These are phyloP conservation scores for Diabrotica virgifera DNA, from an alignment of 1,140 invertebrate species.

Conservation along the genomic window DNA sequence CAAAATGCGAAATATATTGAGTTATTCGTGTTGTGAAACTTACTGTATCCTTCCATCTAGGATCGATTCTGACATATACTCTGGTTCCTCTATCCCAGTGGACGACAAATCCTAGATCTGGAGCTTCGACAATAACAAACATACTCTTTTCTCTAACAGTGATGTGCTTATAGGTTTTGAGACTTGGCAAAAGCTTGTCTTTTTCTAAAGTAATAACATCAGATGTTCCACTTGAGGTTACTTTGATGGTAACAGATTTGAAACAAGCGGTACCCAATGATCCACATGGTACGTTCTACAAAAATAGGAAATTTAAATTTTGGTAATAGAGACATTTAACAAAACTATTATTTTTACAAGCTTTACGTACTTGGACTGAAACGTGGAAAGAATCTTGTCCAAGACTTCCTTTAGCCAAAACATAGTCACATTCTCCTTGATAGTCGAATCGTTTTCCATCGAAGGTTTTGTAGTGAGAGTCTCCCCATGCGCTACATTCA, in stretches of 20 bases:
- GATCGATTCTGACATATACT: slow-evolving; percentile 72
- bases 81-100: slow-evolving; percentile 86
- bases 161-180: slow-evolving; percentile 53
- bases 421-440: slow-evolving; percentile 83
- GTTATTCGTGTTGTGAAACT: slow-evolving; percentile 26
- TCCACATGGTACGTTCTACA: slow-evolving; percentile 75
- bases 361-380: slow-evolving; percentile 59
- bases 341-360: not conserved
- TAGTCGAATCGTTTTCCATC: slow-evolving; percentile 83
- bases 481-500: slow-evolving; percentile 78
- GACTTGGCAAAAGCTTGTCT: slow-evolving; percentile 52
- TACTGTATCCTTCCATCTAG: slow-evolving; percentile 71
- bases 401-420: slow-evolving; percentile 69
- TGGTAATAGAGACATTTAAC: not conserved
- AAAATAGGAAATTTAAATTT: not conserved
- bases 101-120: slow-evolving; percentile 71
- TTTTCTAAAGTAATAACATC: slow-evolving; percentile 62
- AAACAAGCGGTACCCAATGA: slow-evolving; percentile 83
- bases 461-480: slow-evolving; percentile 84
- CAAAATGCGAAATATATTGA: not conserved
- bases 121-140: slow-evolving; percentile 76
- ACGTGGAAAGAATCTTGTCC: slow-evolving; percentile 65
- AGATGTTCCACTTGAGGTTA: slow-evolving; percentile 54
- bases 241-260: slow-evolving; percentile 69
- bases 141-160: slow-evolving; percentile 62